Evolutionary conservation across 2,888 invertebrate genomes (phyloP).

Genomic region (Sthenelais limicola): DNA sequence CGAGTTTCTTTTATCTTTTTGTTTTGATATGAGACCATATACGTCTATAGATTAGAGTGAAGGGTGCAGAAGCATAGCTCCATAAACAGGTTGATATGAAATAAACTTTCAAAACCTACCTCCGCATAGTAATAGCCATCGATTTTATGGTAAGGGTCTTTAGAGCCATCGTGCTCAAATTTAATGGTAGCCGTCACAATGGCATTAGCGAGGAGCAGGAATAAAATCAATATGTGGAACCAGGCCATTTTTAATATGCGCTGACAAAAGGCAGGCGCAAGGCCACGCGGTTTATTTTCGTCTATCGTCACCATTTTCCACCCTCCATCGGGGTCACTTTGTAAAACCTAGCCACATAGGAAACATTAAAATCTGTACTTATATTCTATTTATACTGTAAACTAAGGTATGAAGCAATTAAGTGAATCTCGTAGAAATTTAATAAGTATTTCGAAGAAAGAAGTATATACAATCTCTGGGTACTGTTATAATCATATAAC

Average conservation of each 20-base stretch:
- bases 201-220: slow-evolving; percentile 94
- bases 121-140: slow-evolving; percentile 90
- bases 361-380: not conserved
- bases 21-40: too few species aligned
- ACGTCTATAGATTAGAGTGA: too few species aligned
- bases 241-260: slow-evolving; percentile 79
- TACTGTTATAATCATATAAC: too few species aligned
- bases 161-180: slow-evolving; percentile 65
- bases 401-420: not conserved
- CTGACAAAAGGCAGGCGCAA: slow-evolving; percentile 69
- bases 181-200: slow-evolving; percentile 96
- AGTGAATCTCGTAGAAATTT: not conserved
- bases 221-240: slow-evolving; percentile 94
- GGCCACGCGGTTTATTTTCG: slow-evolving; percentile 90
- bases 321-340: slow-evolving; percentile 92
- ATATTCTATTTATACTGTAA: not conserved
- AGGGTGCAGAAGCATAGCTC: too few species aligned
- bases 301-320: slow-evolving; percentile 98
- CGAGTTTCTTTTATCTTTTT: too few species aligned
- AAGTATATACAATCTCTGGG: too few species aligned
- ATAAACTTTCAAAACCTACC: too few species aligned
- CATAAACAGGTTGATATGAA: too few species aligned
- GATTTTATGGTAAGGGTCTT: slow-evolving; percentile 82
- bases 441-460: not conserved
- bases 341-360: slow-evolving; percentile 75